These are phyloP conservation scores for Argyrosomus japonicus DNA, from an alignment of 2,113 vertebrate species.

Conservation along the genomic window DNA sequence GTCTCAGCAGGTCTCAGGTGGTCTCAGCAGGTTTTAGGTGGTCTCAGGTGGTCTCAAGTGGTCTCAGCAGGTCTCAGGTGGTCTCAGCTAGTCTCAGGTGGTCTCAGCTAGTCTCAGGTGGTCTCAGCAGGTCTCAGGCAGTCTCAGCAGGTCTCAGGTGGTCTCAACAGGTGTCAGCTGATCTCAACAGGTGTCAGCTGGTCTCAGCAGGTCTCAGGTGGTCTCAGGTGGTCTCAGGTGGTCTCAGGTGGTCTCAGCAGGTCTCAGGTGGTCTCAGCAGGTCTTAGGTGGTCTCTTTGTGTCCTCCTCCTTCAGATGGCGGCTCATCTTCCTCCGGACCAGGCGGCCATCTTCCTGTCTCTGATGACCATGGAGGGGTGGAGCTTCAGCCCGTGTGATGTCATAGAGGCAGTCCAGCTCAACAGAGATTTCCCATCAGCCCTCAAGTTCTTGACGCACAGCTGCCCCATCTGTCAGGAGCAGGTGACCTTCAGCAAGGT, in stretches of 20 bases:
- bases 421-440: slow-evolving; percentile 79
- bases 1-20: too few species aligned
- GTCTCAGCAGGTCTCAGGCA: too few species aligned
- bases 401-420: slow-evolving; percentile 81
- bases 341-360: slow-evolving; percentile 71
- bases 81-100: neutral
- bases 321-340: slow-evolving; percentile 65
- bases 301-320: slow-evolving; percentile 37
- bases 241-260: too few species aligned
- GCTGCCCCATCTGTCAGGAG: slow-evolving; percentile 85
- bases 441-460: slow-evolving; percentile 82
- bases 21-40: too few species aligned
- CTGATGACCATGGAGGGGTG: slow-evolving; percentile 75
- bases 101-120: too few species aligned
- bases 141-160: too few species aligned
- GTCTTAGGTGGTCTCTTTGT: neutral
- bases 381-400: slow-evolving; percentile 74
- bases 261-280: neutral
- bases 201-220: too few species aligned
- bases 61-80: neutral
- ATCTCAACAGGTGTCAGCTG: too few species aligned
- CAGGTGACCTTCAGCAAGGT: slow-evolving; percentile 85
- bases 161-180: too few species aligned
- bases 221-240: too few species aligned
- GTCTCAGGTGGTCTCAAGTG: neutral